A percentile compares a stretch with the other conserved stretches of the same genome.
These are phyloP conservation scores for Kuschelorhynchus macadamiae DNA, from an alignment of 2,888 invertebrate species.

Conservation along the genomic window DNA sequence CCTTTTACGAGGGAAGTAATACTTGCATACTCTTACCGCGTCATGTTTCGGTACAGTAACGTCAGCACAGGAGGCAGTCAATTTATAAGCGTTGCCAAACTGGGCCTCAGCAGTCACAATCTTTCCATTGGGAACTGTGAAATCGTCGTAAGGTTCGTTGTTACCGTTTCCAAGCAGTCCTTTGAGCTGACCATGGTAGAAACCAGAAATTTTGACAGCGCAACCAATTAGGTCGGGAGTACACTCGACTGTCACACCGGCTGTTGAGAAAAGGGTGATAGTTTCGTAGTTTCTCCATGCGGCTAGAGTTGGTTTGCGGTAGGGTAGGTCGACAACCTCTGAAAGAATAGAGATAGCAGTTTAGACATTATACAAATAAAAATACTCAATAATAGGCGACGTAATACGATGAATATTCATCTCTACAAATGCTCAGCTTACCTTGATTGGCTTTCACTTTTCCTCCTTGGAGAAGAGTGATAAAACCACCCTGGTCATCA, in stretches of 20 bases:
- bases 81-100: slow-evolving; percentile 83
- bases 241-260: slow-evolving; percentile 78
- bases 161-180: slow-evolving; percentile 93
- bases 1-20: no score
- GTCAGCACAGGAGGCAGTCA: slow-evolving; percentile 74
- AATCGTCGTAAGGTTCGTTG: slow-evolving; percentile 90
- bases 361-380: not conserved
- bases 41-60: slow-evolving; percentile 71
- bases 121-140: slow-evolving; percentile 81
- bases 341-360: slow-evolving; percentile 54
- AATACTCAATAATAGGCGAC: no score
- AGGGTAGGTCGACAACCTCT: slow-evolving; percentile 79
- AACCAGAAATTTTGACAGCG: slow-evolving; percentile 82
- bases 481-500: slow-evolving; percentile 75
- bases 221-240: slow-evolving; percentile 77
- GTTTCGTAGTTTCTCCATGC: slow-evolving; percentile 75
- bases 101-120: slow-evolving; percentile 73
- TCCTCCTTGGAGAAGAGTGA: slow-evolving; percentile 70
- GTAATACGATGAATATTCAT: no score
- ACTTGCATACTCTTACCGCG: slow-evolving; percentile 46
- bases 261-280: slow-evolving; percentile 74
- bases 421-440: slow-evolving; percentile 42
- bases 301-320: slow-evolving; percentile 76
- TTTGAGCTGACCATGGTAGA: slow-evolving; percentile 87
- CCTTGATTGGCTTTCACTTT: slow-evolving; percentile 76